Percentiles rank a stretch among this genome's conserved stretches.
Conservation (phyloP, 92 coral and sea anemone species). For the Zoanthus sansibaricus region DNA sequence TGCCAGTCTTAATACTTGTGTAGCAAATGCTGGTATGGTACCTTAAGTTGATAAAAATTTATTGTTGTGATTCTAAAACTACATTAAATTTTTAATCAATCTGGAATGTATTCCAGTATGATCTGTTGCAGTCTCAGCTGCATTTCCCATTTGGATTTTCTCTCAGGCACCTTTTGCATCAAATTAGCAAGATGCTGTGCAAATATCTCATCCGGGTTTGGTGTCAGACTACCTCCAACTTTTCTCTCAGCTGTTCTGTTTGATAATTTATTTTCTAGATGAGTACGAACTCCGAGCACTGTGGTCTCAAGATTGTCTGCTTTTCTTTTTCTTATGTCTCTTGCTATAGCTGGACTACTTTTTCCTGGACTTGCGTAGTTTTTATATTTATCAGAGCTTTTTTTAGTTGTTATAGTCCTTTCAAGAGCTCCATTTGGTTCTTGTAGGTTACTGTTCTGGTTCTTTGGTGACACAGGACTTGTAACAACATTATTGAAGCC, state of each 20-base stretch:
- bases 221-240: not conserved
- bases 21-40: too few species aligned
- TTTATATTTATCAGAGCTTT: not conserved
- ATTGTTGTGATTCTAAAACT: not conserved
- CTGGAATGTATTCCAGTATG: constrained; percentile 29
- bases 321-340: constrained; percentile 37
- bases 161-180: constrained; percentile 28
- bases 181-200: constrained; percentile 35
- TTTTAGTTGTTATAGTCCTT: not conserved
- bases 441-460: not conserved
- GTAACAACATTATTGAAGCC: not conserved
- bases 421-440: not conserved
- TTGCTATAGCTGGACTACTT: not conserved
- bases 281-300: constrained; percentile 35
- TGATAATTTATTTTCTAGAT: constrained; percentile 32
- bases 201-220: constrained; percentile 27
- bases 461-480: not conserved
- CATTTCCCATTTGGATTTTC: constrained; percentile 36
- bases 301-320: constrained; percentile 45
- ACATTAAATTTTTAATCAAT: not conserved
- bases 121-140: constrained; percentile 39
- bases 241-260: not conserved
- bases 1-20: too few species aligned
- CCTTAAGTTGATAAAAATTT: too few species aligned
- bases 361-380: not conserved